Percentiles rank a stretch among this genome's conserved stretches.
Evolutionary conservation across 2,888 invertebrate genomes (phyloP).

Genomic region (Watsonalla binaria): DNA sequence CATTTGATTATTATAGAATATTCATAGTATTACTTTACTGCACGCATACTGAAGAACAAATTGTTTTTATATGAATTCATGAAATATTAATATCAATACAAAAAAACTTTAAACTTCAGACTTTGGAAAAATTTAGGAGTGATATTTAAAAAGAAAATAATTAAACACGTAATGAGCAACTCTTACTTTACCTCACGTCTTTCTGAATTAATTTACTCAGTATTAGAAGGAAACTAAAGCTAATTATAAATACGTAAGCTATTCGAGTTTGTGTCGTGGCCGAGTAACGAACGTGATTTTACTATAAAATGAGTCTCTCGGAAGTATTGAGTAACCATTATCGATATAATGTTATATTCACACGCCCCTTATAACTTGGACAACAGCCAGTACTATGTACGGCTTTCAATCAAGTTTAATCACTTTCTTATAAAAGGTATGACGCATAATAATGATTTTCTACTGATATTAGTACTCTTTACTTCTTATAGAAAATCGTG

Average conservation of each 20-base stretch:
- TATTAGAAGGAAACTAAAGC: constrained; percentile 27
- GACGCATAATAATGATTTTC: too few relatives aligned
- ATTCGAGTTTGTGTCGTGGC: constrained; percentile 59
- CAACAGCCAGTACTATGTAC: too few relatives aligned
- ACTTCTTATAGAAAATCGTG: too few relatives aligned
- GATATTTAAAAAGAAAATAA: constrained; percentile 10
- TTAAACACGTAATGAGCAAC: constrained; percentile 38
- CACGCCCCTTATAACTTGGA: too few relatives aligned
- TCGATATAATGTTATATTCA: too few relatives aligned
- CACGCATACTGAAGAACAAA: constrained; percentile 10
- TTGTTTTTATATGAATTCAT: neutral
- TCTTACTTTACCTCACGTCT: constrained; percentile 39
- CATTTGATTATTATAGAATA: constrained; percentile 4
- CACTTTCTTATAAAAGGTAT: too few relatives aligned
- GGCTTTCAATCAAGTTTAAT: too few relatives aligned
- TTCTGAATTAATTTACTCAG: constrained; percentile 29
- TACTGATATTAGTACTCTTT: too few relatives aligned
- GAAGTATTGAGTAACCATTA: neutral
- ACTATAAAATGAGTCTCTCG: neutral
- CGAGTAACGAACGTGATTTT: constrained; percentile 11
- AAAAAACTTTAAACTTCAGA: constrained; percentile 6
- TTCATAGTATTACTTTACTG: constrained; percentile 13
- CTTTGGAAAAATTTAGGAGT: constrained; percentile 28
- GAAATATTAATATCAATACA: too few relatives aligned
- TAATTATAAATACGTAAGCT: constrained; percentile 47